phyloP scores from a whole-genome alignment of 2,888 invertebrate species.

The Trachelus tabidus region DNA sequence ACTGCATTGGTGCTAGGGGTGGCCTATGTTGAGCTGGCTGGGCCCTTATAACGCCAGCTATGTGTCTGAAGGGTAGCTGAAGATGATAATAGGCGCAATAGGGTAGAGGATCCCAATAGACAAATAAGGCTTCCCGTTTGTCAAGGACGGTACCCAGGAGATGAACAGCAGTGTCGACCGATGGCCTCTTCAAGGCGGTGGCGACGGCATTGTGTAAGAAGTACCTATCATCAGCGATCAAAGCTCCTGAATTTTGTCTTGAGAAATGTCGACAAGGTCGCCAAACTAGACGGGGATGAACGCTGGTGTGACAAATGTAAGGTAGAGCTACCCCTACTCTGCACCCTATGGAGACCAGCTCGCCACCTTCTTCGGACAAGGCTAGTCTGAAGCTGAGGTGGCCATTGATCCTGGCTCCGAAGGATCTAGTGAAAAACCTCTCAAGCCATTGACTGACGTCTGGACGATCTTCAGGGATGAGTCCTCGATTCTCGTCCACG shows the following conservation, averaged over 20 bases:
- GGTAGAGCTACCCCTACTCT: constrained; percentile 84
- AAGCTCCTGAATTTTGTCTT: constrained; percentile 69
- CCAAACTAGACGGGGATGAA: constrained; percentile 75
- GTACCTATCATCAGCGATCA: constrained; percentile 48
- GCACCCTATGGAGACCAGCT: constrained; percentile 75
- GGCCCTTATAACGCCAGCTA: constrained; percentile 51
- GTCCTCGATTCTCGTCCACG: constrained; percentile 75
- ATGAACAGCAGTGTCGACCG: constrained; percentile 61
- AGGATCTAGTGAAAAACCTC: constrained; percentile 75
- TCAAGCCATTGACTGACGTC: constrained; percentile 80
- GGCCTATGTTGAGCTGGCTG: constrained; percentile 55
- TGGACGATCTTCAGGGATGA: constrained; percentile 74
- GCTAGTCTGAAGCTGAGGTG: constrained; percentile 84
- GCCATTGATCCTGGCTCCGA: constrained; percentile 78
- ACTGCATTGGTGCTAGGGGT: constrained; percentile 57
- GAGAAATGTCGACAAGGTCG: constrained; percentile 74
- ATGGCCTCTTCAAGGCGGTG: constrained; percentile 66
- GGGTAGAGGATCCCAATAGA: constrained; percentile 87
- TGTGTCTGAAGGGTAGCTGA: constrained; percentile 74
- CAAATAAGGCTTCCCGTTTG: constrained; percentile 83
- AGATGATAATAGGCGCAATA: constrained; percentile 89
- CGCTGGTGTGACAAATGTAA: constrained; percentile 81
- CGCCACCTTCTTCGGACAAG: constrained; percentile 69
- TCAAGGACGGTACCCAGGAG: constrained; percentile 75
- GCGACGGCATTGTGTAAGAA: constrained; percentile 71